Conservation (phyloP, 2,888 invertebrate species). For the Drosophila nigricruria region DNA sequence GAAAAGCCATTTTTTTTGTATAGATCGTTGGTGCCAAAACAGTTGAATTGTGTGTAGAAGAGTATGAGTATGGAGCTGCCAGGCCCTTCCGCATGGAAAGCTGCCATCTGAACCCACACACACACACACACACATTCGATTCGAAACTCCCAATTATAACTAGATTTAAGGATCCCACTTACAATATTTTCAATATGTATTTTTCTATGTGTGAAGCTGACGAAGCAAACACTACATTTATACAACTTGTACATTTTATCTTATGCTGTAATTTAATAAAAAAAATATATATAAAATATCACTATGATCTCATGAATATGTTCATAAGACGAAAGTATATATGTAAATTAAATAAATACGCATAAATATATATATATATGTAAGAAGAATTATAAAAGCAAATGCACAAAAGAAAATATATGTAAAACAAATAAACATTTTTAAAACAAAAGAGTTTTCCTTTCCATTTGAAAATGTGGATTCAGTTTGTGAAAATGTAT, state of each 20-base stretch:
- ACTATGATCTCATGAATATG: slow-evolving; percentile 85
- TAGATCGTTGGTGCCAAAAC: slow-evolving; percentile 73
- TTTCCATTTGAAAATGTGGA: neutral
- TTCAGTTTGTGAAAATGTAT: neutral
- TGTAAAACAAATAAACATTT: slow-evolving; percentile 50
- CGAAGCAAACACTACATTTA: slow-evolving; percentile 24
- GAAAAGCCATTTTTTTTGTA: slow-evolving; percentile 74
- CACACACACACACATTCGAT: slow-evolving; percentile 32
- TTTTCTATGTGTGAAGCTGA: slow-evolving; percentile 33
- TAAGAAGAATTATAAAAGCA: slow-evolving; percentile 62
- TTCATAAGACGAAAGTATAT: slow-evolving; percentile 81
- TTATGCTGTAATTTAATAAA: slow-evolving; percentile 70
- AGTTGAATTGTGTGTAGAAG: slow-evolving; percentile 53
- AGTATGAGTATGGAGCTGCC: slow-evolving; percentile 41
- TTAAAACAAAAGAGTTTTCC: slow-evolving; percentile 25
- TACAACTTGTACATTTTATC: slow-evolving; percentile 71
- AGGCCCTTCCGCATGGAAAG: slow-evolving; percentile 41
- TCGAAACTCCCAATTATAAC: slow-evolving; percentile 27
- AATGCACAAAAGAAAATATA: slow-evolving; percentile 47
- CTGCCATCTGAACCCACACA: slow-evolving; percentile 23
- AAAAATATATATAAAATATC: slow-evolving; percentile 51
- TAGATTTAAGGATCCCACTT: slow-evolving; percentile 30
- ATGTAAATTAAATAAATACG: slow-evolving; percentile 68
- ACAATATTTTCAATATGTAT: slow-evolving; percentile 42
- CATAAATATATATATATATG: slow-evolving; percentile 48